Percentiles rank a stretch among this genome's conserved stretches.
phyloP scores from a whole-genome alignment of 2,113 vertebrate genomes.

The Cyphomyrus plagiostoma region DNA sequence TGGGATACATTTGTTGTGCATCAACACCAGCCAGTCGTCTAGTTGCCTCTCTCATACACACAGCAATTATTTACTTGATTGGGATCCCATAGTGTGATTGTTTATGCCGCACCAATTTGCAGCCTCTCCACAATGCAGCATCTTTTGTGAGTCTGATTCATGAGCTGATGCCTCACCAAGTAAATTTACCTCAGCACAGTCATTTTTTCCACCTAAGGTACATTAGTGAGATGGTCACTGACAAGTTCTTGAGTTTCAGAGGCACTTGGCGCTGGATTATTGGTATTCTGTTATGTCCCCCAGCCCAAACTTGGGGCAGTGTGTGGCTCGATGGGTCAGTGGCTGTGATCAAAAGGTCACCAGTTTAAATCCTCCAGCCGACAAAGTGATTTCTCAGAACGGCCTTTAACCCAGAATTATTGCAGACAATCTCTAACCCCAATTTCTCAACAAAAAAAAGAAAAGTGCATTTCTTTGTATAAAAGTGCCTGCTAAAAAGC shows the following conservation, averaged over 20 bases:
- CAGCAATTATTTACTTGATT: background rate
- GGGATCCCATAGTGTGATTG: background rate
- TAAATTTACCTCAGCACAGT: background rate
- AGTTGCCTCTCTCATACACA: constrained; percentile 26
- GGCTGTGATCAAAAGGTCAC: background rate
- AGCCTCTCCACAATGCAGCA: background rate
- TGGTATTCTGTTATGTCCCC: background rate
- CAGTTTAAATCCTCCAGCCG: background rate
- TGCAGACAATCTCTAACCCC: background rate
- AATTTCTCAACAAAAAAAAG: background rate
- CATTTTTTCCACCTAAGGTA: background rate
- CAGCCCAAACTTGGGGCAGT: background rate
- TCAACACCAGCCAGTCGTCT: constrained; percentile 42
- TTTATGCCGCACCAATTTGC: background rate
- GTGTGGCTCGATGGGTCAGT: background rate
- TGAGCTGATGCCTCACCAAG: background rate
- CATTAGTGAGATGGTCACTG: background rate
- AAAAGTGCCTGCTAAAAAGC: background rate
- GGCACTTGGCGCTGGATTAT: background rate
- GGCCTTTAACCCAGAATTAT: background rate
- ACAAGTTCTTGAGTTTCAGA: background rate
- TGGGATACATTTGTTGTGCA: constrained; percentile 29
- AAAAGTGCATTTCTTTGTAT: background rate
- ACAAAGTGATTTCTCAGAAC: background rate
- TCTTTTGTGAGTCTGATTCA: background rate